Evolutionary conservation across 2,113 vertebrate genomes (phyloP).

Genomic region (Ahaetulla prasina): DNA sequence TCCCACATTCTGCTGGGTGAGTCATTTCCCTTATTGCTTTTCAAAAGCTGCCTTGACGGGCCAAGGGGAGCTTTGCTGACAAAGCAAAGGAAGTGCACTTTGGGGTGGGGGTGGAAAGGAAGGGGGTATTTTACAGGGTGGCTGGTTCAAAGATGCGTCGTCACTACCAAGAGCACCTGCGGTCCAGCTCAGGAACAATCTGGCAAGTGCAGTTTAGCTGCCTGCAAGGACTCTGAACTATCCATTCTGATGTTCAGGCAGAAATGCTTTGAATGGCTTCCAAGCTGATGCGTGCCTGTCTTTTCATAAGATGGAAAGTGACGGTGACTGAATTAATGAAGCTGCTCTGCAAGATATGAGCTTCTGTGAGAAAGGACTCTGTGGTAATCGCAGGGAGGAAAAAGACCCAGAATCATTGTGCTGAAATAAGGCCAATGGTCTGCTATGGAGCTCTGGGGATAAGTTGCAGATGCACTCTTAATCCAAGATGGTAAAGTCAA

Average conservation of each 20-base stretch:
- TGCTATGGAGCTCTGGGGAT: conserved; percentile 29
- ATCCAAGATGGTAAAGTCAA: conserved; percentile 26
- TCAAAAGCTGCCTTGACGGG: conserved; percentile 57
- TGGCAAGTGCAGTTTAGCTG: conserved; percentile 22
- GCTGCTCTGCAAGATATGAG: conserved; percentile 40
- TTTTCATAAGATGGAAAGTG: conserved; percentile 29
- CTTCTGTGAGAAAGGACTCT: conserved; percentile 9
- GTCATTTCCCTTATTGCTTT: conserved; percentile 65
- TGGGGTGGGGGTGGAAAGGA: background rate
- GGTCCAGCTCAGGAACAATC: conserved; percentile 22
- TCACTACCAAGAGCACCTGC: conserved; percentile 67
- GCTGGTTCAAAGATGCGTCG: conserved; percentile 55
- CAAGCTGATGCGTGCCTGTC: conserved; percentile 16
- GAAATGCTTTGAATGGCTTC: conserved; percentile 28
- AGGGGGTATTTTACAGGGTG: conserved; percentile 34
- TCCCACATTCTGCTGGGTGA: conserved; percentile 66
- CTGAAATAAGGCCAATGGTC: conserved; percentile 4
- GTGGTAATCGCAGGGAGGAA: conserved; percentile 1
- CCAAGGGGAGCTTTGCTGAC: conserved; percentile 57
- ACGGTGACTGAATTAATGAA: conserved; percentile 58
- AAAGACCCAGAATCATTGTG: background rate
- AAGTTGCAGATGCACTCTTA: conserved; percentile 37
- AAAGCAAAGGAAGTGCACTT: conserved; percentile 62
- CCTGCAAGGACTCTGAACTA: conserved; percentile 23
- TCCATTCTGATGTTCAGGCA: conserved; percentile 21